Evolutionary conservation across 2,113 vertebrate genomes (phyloP).

Genomic region (Nyctibius bracteatus): DNA sequence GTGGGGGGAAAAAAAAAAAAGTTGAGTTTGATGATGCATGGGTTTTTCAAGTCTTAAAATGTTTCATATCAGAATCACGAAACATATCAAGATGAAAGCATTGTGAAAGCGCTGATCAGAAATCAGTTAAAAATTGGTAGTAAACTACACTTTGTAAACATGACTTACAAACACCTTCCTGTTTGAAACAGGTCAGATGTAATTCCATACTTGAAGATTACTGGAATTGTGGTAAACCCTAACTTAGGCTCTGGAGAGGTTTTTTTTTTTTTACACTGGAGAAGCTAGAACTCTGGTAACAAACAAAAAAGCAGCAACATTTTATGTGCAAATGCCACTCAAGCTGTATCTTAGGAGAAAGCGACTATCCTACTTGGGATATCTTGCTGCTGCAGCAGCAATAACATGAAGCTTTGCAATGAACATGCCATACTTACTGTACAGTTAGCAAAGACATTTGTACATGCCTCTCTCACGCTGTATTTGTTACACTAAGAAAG

Average conservation of each 20-base stretch:
- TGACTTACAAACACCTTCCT: slow-evolving; percentile 52
- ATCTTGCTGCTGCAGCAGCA: slow-evolving; percentile 50
- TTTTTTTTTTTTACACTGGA: slow-evolving; percentile 25
- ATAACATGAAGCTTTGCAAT: slow-evolving; percentile 27
- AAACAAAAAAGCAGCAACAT: slow-evolving; percentile 38
- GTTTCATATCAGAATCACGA: slow-evolving; percentile 57
- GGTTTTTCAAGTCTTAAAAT: slow-evolving; percentile 82
- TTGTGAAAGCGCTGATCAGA: slow-evolving; percentile 42
- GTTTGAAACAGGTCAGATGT: slow-evolving; percentile 50
- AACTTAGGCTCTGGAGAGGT: slow-evolving; percentile 54
- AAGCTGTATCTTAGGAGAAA: slow-evolving; percentile 12
- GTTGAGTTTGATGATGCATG: slow-evolving; percentile 76
- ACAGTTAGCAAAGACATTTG: slow-evolving; percentile 42
- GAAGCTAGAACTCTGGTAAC: neutral
- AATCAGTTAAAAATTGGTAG: slow-evolving; percentile 48
- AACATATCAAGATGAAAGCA: slow-evolving; percentile 57
- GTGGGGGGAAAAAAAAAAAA: slow-evolving; percentile 73
- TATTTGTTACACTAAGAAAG: slow-evolving; percentile 25
- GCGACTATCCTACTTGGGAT: slow-evolving; percentile 5
- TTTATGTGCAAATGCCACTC: slow-evolving; percentile 44
- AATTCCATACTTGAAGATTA: slow-evolving; percentile 36
- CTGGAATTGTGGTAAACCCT: slow-evolving; percentile 48
- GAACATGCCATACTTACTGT: slow-evolving; percentile 37
- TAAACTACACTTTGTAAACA: slow-evolving; percentile 36
- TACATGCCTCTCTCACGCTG: slow-evolving; percentile 43